Base-by-base conservation (phyloP, 2,797 vertebrate genomes). In the Xerus rutilus region DNA sequence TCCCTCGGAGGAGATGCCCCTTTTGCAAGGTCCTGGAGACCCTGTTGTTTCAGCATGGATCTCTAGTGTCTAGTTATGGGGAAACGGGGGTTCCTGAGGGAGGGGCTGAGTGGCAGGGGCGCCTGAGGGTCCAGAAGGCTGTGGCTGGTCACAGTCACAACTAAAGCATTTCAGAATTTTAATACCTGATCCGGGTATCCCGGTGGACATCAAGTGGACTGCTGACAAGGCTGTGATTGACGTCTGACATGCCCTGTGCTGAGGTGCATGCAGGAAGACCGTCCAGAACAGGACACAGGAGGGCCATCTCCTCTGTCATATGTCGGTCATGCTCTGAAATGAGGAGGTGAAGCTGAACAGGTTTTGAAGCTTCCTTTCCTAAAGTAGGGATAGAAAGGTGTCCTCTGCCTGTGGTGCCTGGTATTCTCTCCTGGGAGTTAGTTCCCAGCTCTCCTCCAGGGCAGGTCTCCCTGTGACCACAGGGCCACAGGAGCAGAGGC, bases 1-100 rank as follows among this genome's bases (percentile, higher is more conserved):
- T 11, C 2, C 4, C 2, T 45, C 30, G 93, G 52, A 57, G 8
- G 12, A 35, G 30, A 32, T 0, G 8, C 8, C 7, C 13, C 3
- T 20, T 95, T 70, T 4, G 0, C 52, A 28, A 74, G 45, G 12
- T n/a, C 18, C n/a, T 12, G 4, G n/a, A 76, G 49, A 11, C 30
- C 21, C 57, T 10, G 13, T 7, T 23, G 28, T 64, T 25, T 77
- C 57, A 32, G 2, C 20, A 2, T 47, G 25, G 3, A 3, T 67
- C 30, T 79, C 5, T 21, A 11, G 17, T 7, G 14, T 2, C 87
- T 94, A 45, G 7, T 52, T 11, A 1, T 25, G 65, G 9, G 57
- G 39, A 89, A 3, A 23, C 7, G 23, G 45, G 13, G 2, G 2
- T 3, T 57, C n/a, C n/a, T 0, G 15, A 49, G 57, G 13, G 35